Evolutionary conservation across 2,888 invertebrate genomes (phyloP).

Genomic region (Tanytarsus gracilentus): DNA sequence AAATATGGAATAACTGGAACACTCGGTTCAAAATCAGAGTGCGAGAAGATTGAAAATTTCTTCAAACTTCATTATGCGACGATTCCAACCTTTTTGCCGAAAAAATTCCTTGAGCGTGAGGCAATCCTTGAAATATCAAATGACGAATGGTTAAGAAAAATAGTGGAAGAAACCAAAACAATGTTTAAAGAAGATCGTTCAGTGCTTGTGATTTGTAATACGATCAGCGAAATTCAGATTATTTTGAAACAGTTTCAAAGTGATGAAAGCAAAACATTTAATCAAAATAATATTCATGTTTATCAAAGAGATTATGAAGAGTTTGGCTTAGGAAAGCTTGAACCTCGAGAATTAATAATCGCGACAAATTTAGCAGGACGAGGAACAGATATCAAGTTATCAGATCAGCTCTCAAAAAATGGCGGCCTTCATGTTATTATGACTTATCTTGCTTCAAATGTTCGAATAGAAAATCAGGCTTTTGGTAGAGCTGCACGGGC

Average conservation of each 20-base stretch:
- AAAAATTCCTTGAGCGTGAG: neutral
- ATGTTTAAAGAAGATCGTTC: neutral
- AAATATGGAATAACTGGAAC: conserved; percentile 41
- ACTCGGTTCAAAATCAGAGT: conserved; percentile 36
- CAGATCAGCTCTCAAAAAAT: conserved; percentile 31
- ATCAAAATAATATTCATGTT: neutral
- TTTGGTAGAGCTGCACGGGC: conserved; percentile 39
- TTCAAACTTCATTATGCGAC: conserved; percentile 36
- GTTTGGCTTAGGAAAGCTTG: conserved; percentile 30
- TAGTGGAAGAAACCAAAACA: neutral
- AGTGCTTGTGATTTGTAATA: neutral
- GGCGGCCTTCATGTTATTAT: conserved; percentile 41
- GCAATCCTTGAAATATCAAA: neutral
- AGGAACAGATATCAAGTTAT: conserved; percentile 39
- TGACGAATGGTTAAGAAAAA: neutral
- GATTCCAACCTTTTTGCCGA: conserved; percentile 35
- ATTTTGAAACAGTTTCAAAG: neutral
- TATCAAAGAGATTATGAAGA: conserved; percentile 1
- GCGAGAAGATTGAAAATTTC: conserved; percentile 35
- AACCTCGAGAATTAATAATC: conserved; percentile 34
- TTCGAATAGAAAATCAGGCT: conserved; percentile 39
- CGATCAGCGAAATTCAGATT: neutral
- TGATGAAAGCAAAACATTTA: neutral
- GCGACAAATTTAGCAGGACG: conserved; percentile 41
- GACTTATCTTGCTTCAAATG: conserved; percentile 39